A percentile compares a stretch with the other conserved stretches of the same genome.
phyloP scores from a whole-genome alignment of 2,888 invertebrate species.

The Eristalis intricaria region DNA sequence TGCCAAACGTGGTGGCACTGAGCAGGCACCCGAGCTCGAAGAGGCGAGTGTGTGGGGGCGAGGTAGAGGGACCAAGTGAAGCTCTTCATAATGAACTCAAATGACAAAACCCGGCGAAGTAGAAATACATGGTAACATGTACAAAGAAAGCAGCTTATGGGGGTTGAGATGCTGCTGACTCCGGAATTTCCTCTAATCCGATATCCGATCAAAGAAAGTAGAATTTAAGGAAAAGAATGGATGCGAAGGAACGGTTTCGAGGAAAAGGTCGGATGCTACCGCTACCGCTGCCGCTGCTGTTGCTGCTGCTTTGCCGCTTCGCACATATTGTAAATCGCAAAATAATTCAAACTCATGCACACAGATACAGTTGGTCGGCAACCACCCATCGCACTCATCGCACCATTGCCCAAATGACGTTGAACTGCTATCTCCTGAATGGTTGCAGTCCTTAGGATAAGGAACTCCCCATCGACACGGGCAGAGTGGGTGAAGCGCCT shows the following conservation, averaged over 20 bases:
- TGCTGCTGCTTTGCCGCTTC: slow-evolving; percentile 41
- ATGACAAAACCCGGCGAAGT: slow-evolving; percentile 58
- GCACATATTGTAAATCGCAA: slow-evolving; percentile 61
- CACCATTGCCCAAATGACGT: neutral
- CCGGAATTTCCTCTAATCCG: slow-evolving; percentile 64
- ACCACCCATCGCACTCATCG: neutral
- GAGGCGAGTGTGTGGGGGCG: neutral
- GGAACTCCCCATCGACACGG: slow-evolving; percentile 27
- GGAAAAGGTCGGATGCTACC: slow-evolving; percentile 53
- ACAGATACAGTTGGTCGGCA: neutral
- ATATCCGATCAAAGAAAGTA: slow-evolving; percentile 66
- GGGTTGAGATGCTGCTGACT: slow-evolving; percentile 51
- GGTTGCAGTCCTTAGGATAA: slow-evolving; percentile 46
- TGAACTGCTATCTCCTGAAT: slow-evolving; percentile 23
- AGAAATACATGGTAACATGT: slow-evolving; percentile 46
- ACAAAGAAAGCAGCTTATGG: slow-evolving; percentile 59
- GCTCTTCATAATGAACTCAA: slow-evolving; percentile 62
- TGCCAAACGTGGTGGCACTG: neutral
- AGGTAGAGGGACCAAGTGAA: slow-evolving; percentile 35
- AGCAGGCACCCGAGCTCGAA: neutral
- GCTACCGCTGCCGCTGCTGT: neutral
- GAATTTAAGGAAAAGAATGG: slow-evolving; percentile 41
- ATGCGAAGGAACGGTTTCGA: neutral
- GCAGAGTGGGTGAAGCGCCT: neutral
- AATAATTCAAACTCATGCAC: slow-evolving; percentile 59